A percentile compares a stretch with the other conserved stretches of the same genome.
phyloP scores from a whole-genome alignment of 2,888 invertebrate species.

The Eurytoma californica region DNA sequence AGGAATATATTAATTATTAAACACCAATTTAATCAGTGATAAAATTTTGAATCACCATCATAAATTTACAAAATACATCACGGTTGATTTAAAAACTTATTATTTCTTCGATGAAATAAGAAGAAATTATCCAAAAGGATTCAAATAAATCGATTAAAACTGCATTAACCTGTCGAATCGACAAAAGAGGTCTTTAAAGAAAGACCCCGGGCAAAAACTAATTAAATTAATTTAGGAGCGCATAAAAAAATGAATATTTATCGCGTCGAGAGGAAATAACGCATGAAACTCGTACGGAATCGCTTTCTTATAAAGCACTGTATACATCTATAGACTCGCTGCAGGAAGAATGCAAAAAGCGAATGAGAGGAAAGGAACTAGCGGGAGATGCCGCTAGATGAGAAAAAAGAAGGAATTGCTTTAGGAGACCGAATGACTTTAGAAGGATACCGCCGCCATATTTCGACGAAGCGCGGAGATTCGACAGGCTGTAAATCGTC shows the following conservation, averaged over 20 bases:
- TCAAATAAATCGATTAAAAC: slow-evolving; percentile 32
- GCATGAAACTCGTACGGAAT: neutral
- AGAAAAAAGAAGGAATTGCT: slow-evolving; percentile 42
- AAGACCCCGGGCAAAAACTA: slow-evolving; percentile 35
- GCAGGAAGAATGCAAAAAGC: slow-evolving; percentile 49
- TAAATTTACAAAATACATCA: too few species aligned
- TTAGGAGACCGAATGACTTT: slow-evolving; percentile 42
- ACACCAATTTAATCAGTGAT: too few species aligned
- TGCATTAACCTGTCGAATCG: slow-evolving; percentile 11
- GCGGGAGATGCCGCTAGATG: slow-evolving; percentile 10
- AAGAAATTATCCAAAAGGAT: slow-evolving; percentile 7
- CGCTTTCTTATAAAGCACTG: neutral
- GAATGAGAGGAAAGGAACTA: slow-evolving; percentile 33
- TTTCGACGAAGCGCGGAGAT: slow-evolving; percentile 58
- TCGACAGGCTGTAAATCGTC: slow-evolving; percentile 63
- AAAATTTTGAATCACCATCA: too few species aligned
- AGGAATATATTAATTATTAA: too few species aligned
- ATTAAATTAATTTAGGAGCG: slow-evolving; percentile 53
- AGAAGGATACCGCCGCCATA: slow-evolving; percentile 55
- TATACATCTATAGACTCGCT: slow-evolving; percentile 14
- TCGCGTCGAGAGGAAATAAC: slow-evolving; percentile 28
- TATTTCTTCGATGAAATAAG: neutral
- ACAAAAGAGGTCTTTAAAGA: slow-evolving; percentile 9
- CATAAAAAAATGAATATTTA: slow-evolving; percentile 51
- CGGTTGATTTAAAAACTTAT: too few species aligned